Evolutionary conservation across 2,888 invertebrate species (phyloP), one percentile per base, ranked within the genome.

Genomic region (Scaptodrosophila latifasciaeformis): DNA sequence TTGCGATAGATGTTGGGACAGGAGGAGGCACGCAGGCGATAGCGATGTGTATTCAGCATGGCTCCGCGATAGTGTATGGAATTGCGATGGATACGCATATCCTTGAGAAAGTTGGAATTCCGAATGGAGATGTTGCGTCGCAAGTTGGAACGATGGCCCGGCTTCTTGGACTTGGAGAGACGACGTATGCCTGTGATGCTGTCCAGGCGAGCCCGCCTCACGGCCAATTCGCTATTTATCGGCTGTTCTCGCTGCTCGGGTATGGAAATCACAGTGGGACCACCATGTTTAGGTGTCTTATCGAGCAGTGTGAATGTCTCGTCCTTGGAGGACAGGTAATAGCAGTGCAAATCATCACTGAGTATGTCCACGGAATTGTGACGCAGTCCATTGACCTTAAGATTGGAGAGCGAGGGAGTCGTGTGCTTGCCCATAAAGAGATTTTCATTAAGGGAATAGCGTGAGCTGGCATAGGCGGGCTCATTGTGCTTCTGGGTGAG

Each of bases 1-100:
- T 94, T 94, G 70, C 93, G 90, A 82, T 92, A 95, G 74, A 97
- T 95, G 86, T 97, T 93, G 0, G 97, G 97, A 84, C 96, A 96
- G 39, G 96, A 96, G 2, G 94, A 95, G 1, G 96, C 95, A 60
- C 93, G 89, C 55, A 96, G 86, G 49, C 92, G 89, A 85, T 96
- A 96, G 62, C 93, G 91, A 75, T 92, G 92, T 52, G 93, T 92
- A 83, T 93, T 95, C 52, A 96, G 86, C 88, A 95, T 92, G 3
- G 95, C 95, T 37, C 94, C 94, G 42, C 95, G 91, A 84, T 95
- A 95, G 85, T 95, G 93, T 63, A 96, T 91, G 0, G 94, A 94
- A 81, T 93, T 94, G 62, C 94, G 88, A 67, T 93, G 93, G 17
- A 91, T 87, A 59, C 89, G 87, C 74, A 92, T 89, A 69, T 91